Evolutionary conservation across 1,140 invertebrate species (phyloP).

Genomic region (Dendrolimus kikuchii): DNA sequence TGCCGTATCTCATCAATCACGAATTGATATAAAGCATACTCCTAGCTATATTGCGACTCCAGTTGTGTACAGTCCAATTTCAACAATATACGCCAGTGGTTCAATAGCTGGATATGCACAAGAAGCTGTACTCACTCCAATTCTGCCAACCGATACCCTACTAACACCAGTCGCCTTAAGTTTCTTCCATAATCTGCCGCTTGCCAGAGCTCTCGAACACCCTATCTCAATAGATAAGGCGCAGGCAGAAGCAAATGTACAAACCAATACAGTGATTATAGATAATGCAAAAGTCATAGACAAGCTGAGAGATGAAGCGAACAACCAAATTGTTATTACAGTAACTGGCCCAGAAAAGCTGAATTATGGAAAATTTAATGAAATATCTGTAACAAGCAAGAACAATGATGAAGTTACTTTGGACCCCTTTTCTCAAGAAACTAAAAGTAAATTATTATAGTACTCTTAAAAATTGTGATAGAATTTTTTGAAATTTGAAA

Average conservation of each 20-base stretch:
- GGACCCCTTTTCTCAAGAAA: too few relatives aligned
- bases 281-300: background rate
- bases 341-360: background rate
- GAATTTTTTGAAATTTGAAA: too few relatives aligned
- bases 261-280: background rate
- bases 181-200: constrained; percentile 44
- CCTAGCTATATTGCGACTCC: constrained; percentile 27
- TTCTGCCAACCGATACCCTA: constrained; percentile 24
- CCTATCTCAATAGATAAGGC: constrained; percentile 36
- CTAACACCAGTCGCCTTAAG: constrained; percentile 37
- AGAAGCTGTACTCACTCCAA: constrained; percentile 25
- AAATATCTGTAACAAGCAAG: constrained; percentile 3
- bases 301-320: background rate
- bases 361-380: constrained; percentile 7
- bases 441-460: too few relatives aligned
- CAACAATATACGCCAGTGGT: constrained; percentile 23
- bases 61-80: constrained; percentile 34
- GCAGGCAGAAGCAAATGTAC: constrained; percentile 9
- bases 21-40: constrained; percentile 45
- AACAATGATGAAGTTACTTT: background rate
- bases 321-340: background rate
- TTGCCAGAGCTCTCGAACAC: constrained; percentile 41
- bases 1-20: constrained; percentile 50
- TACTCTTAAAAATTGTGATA: too few relatives aligned
- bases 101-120: constrained; percentile 14